Evolutionary conservation across 1,140 invertebrate species (phyloP), one percentile per base, ranked within the genome.

Genomic region (Pectinophora gossypiella): DNA sequence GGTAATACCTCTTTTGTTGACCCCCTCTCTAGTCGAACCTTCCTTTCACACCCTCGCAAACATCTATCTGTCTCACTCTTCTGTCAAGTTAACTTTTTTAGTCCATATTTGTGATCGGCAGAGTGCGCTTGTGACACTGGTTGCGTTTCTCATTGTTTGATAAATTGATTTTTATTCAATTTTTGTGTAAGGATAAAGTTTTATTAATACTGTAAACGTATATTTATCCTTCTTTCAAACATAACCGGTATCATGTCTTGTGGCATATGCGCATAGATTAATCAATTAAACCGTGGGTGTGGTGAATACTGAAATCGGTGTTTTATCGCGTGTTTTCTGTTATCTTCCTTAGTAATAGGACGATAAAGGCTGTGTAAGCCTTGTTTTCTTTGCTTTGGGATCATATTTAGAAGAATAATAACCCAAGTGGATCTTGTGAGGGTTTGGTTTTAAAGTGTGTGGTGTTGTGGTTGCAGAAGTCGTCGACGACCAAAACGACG

Each of bases 401-500:
- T 32, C 1, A 32, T 3, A 32, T 32, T 32, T 2, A 12, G n/a
- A n/a, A n/a, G n/a, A n/a, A n/a, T n/a, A n/a, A 10, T 5, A 23
- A 5, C 10, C n/a, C 35, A 38, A 38, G 35, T 38, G n/a, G n/a
- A 13, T 38, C n/a, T 38, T 4, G 13, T 40, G 38, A 15, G 38
- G 23, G 5, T 1, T 44, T 44, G 9, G 9, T 18, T 44, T 44
- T 49, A 19, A 40, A 35, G 40, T n/a, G n/a, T 76, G 67, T 45
- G 35, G 61, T 74, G 66, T 73, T 81, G 61, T 74, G 64, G 56
- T 75, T 91, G 45, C 91, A 96, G 94, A 95, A 94, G 77, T 94
- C 95, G 65, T 93, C 94, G 60, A 93, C 93, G 56, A 95, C 94
- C 61, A 96, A 94, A 81, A 95, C 93, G 69, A 95, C 94, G 42